Conservation (phyloP, 2,113 vertebrate genomes). For the Prionailurus bengalensis region DNA sequence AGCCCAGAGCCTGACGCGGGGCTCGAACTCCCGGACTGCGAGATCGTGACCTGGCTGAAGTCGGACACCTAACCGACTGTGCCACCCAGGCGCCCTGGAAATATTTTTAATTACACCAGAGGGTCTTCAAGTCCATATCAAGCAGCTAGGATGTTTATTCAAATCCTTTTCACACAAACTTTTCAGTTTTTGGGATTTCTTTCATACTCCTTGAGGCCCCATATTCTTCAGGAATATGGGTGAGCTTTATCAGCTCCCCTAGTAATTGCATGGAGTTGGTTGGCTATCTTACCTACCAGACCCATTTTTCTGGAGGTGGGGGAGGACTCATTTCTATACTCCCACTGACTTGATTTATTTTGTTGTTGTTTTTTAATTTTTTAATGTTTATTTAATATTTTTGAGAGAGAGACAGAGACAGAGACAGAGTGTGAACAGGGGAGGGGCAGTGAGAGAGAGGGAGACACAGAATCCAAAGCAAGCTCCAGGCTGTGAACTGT, state of each 20-base stretch:
- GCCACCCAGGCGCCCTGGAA: not conserved
- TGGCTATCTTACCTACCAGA: not conserved
- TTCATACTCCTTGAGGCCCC: not conserved
- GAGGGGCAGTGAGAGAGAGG: too few relatives aligned
- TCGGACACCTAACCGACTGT: too few relatives aligned
- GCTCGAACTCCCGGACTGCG: too few relatives aligned
- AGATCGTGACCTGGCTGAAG: too few relatives aligned
- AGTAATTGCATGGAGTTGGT: not conserved
- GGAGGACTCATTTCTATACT: not conserved
- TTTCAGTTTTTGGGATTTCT: not conserved
- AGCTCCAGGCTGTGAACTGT: too few relatives aligned
- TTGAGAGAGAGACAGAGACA: too few relatives aligned
- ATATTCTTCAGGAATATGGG: not conserved
- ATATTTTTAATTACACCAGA: not conserved
- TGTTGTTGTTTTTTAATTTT: too few relatives aligned
- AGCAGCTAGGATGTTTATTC: not conserved
- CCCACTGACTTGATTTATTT: not conserved
- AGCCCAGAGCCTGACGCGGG: too few relatives aligned
- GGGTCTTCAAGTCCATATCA: not conserved
- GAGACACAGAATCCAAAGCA: too few relatives aligned
- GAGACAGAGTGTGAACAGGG: too few relatives aligned
- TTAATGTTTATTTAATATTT: too few relatives aligned
- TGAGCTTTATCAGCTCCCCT: not conserved
- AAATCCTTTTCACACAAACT: not conserved
- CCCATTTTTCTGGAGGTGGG: too few relatives aligned